Evolutionary conservation across 2,888 invertebrate species (phyloP).

Genomic region (Hesperia comma): DNA sequence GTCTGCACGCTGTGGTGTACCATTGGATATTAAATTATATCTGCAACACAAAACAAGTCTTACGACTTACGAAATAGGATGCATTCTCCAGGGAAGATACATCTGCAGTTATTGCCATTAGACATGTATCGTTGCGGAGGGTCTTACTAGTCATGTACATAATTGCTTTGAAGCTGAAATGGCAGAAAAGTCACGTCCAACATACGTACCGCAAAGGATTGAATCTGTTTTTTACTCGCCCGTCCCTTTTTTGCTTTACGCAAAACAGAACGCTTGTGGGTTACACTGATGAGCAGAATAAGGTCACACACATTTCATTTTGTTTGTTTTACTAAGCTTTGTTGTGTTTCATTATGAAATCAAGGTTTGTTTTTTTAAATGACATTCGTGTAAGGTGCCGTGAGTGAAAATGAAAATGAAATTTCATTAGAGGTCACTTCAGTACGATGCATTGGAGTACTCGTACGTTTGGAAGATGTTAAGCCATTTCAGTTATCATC

Average conservation of each 20-base stretch:
- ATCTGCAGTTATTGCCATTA: slow-evolving; percentile 40
- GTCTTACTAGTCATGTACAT: slow-evolving; percentile 53
- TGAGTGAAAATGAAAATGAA: neutral
- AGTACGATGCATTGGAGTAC: no score
- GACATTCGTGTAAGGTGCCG: no score
- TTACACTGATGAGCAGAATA: slow-evolving; percentile 33
- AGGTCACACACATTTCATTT: slow-evolving; percentile 22
- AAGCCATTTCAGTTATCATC: no score
- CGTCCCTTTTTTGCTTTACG: slow-evolving; percentile 32
- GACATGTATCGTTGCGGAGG: slow-evolving; percentile 48
- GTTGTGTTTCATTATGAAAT: slow-evolving; percentile 20
- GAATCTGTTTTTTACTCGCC: slow-evolving; percentile 33
- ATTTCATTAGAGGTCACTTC: neutral
- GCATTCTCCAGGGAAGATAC: slow-evolving; percentile 37
- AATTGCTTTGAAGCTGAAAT: slow-evolving; percentile 69
- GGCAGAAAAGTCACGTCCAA: slow-evolving; percentile 58
- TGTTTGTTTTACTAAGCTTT: slow-evolving; percentile 21
- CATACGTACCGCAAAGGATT: slow-evolving; percentile 38
- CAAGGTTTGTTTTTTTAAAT: slow-evolving; percentile 2
- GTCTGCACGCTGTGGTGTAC: slow-evolving; percentile 32
- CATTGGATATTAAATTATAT: slow-evolving; percentile 38
- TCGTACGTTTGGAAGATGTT: no score
- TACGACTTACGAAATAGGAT: slow-evolving; percentile 36
- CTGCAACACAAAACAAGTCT: slow-evolving; percentile 33
- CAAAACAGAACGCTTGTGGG: slow-evolving; percentile 35